Percentiles rank a stretch among this genome's conserved stretches.
phyloP scores from a whole-genome alignment of 2,888 invertebrate genomes.

The Nomada ruficornis region DNA sequence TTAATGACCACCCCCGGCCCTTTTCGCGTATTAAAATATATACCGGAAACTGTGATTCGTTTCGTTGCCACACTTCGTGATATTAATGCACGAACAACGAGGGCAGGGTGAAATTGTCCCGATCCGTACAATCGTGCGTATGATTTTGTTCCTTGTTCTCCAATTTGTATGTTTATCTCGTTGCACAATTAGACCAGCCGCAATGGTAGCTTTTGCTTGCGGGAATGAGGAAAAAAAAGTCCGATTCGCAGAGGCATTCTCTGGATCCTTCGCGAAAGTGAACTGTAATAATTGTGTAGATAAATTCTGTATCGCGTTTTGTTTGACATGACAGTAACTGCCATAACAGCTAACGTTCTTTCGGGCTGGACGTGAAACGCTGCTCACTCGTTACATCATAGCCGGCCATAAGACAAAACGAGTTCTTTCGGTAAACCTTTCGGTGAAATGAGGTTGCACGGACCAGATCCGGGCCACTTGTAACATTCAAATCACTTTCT shows the following conservation, averaged over 20 bases:
- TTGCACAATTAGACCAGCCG: background rate
- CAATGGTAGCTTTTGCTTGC: background rate
- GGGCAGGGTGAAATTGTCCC: background rate
- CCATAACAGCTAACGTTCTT: constrained; percentile 31
- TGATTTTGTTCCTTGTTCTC: background rate
- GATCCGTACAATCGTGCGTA: background rate
- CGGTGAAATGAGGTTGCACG: constrained; percentile 35
- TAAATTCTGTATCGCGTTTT: constrained; percentile 25
- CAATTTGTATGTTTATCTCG: background rate
- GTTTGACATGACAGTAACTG: constrained; percentile 16
- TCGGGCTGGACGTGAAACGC: constrained; percentile 11
- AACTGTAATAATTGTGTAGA: background rate
- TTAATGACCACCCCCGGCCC: constrained; percentile 22
- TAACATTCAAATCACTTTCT: constrained; percentile 29
- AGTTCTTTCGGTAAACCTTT: constrained; percentile 32
- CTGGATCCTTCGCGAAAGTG: background rate
- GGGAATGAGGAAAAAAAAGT: background rate
- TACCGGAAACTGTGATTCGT: background rate
- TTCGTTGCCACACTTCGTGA: background rate
- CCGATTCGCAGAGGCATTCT: background rate
- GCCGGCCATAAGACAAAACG: constrained; percentile 17
- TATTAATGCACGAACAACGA: too few relatives aligned
- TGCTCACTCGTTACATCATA: constrained; percentile 25
- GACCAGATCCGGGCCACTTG: constrained; percentile 33
- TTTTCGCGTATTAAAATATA: constrained; percentile 20